A percentile compares a stretch with the other conserved stretches of the same genome.
These are phyloP conservation scores for Styela clava DNA, from an alignment of 23 tunicate genomes.

Conservation along the genomic window DNA sequence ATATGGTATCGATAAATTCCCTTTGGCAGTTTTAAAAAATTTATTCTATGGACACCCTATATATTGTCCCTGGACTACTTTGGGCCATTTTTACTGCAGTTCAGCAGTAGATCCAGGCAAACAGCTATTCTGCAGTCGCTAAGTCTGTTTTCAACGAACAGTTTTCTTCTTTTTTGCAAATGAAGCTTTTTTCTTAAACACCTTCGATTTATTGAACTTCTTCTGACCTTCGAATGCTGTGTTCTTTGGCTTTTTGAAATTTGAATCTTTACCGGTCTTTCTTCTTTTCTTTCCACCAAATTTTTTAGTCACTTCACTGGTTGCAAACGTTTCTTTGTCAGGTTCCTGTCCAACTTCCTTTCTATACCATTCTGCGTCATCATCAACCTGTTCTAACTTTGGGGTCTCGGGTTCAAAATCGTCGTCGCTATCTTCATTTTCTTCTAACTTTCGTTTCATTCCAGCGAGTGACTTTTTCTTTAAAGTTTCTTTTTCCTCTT, in stretches of 20 bases:
- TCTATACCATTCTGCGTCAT: conserved; percentile 25
- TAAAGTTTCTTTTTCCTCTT: conserved; percentile 40
- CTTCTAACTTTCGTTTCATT: conserved; percentile 20
- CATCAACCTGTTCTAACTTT: not conserved
- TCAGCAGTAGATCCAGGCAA: too few species aligned
- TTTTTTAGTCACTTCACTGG: not conserved
- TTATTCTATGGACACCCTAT: too few species aligned
- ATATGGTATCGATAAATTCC: too few species aligned
- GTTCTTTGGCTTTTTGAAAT: not conserved
- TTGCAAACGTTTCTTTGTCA: not conserved
- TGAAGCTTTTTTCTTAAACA: not conserved
- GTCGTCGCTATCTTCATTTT: not conserved
- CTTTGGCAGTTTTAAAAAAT: too few species aligned
- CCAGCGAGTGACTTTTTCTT: conserved; percentile 20
- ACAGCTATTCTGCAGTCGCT: too few species aligned
- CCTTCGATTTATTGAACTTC: not conserved
- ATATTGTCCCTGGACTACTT: too few species aligned
- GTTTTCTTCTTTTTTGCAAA: not conserved
- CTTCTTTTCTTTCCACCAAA: not conserved
- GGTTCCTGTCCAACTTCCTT: conserved; percentile 27
- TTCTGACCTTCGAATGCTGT: not conserved
- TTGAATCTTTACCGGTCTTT: not conserved
- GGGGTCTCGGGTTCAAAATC: not conserved
- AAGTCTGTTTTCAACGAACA: not conserved
- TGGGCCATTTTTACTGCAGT: too few species aligned